phyloP scores from a whole-genome alignment of 2,888 invertebrate species.

The Drosophila neonasuta region DNA sequence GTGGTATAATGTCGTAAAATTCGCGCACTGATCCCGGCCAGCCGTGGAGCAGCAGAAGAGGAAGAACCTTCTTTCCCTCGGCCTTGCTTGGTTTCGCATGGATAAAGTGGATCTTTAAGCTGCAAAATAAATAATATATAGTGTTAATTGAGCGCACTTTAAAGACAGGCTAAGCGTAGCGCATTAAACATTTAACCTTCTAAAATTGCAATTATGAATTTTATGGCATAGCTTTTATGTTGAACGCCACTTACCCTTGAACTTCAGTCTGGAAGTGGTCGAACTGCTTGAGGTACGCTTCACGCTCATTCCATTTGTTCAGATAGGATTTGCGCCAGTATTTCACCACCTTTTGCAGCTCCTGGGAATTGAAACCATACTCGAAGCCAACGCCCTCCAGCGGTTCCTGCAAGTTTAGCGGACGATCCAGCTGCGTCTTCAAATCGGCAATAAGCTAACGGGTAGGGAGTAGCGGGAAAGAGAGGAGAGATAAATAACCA shows the following conservation, averaged over 20 bases:
- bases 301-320: conserved; percentile 86
- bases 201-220: not conserved
- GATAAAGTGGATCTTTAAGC: conserved; percentile 88
- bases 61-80: conserved; percentile 83
- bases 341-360: conserved; percentile 86
- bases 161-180: not conserved
- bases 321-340: conserved; percentile 92
- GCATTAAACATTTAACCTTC: not conserved
- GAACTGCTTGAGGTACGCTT: conserved; percentile 88
- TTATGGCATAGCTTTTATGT: not conserved
- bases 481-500: not conserved
- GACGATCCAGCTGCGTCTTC: conserved; percentile 84
- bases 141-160: not conserved
- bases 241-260: conserved; percentile 83
- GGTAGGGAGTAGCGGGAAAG: not conserved
- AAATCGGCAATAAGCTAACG: conserved; percentile 84
- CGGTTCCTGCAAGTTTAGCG: conserved; percentile 84
- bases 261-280: conserved; percentile 90
- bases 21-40: conserved; percentile 94
- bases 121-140: conserved; percentile 30
- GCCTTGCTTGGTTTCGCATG: conserved; percentile 84
- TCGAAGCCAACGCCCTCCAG: conserved; percentile 88
- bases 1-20: conserved; percentile 89
- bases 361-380: conserved; percentile 91
- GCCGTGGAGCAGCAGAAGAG: conserved; percentile 90